phyloP scores from a whole-genome alignment of 2,888 invertebrate genomes.

The Spodoptera picta region DNA sequence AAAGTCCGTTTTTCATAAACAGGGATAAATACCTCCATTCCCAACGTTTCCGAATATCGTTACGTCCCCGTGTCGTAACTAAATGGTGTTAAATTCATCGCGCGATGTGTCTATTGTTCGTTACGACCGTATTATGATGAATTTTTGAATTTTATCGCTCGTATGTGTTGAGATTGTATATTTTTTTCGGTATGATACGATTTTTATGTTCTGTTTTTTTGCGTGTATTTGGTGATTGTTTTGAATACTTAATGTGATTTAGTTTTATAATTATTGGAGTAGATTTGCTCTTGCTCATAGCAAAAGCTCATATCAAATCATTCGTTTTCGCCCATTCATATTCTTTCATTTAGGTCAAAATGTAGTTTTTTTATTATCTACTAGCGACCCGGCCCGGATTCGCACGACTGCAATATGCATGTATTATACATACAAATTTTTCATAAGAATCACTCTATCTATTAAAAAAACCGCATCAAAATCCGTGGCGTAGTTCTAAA shows the following conservation, averaged over 20 bases:
- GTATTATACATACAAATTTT: too few species aligned
- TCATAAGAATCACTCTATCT: too few species aligned
- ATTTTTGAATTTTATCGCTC: conserved; percentile 50
- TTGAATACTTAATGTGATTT: background rate
- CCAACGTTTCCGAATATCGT: conserved; percentile 66
- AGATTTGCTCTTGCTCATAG: too few species aligned
- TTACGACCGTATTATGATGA: conserved; percentile 39
- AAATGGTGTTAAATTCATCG: conserved; percentile 61
- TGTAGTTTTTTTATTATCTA: too few species aligned
- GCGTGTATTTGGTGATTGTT: background rate
- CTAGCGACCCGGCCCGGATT: too few species aligned
- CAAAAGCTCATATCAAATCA: too few species aligned
- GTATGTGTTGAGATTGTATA: conserved; percentile 34
- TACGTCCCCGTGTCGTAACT: conserved; percentile 51
- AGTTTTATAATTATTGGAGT: background rate
- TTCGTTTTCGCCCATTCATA: too few species aligned
- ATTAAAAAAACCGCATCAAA: too few species aligned
- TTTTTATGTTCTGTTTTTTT: conserved; percentile 5
- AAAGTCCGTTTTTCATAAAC: conserved; percentile 73
- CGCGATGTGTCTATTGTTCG: conserved; percentile 53
- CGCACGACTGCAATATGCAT: too few species aligned
- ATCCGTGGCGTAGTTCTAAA: too few species aligned
- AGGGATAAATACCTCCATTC: conserved; percentile 72
- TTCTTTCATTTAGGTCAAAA: too few species aligned
- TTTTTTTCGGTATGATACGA: conserved; percentile 4